Percentiles rank a stretch among this genome's conserved stretches.
Conservation (phyloP, 2,888 invertebrate genomes). For the Heteromyza rotundicornis region DNA sequence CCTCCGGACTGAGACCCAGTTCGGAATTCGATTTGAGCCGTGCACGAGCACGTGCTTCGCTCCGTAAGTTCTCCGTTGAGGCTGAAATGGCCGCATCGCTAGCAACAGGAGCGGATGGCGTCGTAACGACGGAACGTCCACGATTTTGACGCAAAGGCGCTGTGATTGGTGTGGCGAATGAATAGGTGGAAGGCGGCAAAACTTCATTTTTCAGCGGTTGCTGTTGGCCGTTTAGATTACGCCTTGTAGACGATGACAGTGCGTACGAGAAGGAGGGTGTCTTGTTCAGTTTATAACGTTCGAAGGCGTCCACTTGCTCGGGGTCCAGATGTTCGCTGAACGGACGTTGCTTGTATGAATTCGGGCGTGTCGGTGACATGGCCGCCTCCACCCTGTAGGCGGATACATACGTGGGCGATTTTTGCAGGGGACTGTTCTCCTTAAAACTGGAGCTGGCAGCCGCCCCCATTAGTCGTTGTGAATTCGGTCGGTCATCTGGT, state of each 20-base stretch:
- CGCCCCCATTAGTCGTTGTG: neutral
- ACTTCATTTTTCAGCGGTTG: constrained; percentile 25
- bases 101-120: neutral
- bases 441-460: constrained; percentile 30
- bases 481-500: neutral
- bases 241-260: constrained; percentile 12
- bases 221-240: constrained; percentile 32
- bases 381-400: constrained; percentile 40
- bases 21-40: constrained; percentile 76
- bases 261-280: constrained; percentile 57
- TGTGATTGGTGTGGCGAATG: constrained; percentile 24
- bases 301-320: constrained; percentile 42
- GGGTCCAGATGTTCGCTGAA: constrained; percentile 57
- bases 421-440: constrained; percentile 44
- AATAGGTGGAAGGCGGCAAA: neutral
- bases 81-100: constrained; percentile 40
- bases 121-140: constrained; percentile 1
- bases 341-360: constrained; percentile 53
- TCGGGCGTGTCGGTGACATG: constrained; percentile 34
- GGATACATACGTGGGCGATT: constrained; percentile 49
- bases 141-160: constrained; percentile 27
- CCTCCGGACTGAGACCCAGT: constrained; percentile 74
- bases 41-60: constrained; percentile 71
- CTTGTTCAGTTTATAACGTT: constrained; percentile 55
- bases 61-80: constrained; percentile 68